Evolutionary conservation across 2,888 invertebrate genomes (phyloP).

Genomic region (Agriopis leucophaearia): DNA sequence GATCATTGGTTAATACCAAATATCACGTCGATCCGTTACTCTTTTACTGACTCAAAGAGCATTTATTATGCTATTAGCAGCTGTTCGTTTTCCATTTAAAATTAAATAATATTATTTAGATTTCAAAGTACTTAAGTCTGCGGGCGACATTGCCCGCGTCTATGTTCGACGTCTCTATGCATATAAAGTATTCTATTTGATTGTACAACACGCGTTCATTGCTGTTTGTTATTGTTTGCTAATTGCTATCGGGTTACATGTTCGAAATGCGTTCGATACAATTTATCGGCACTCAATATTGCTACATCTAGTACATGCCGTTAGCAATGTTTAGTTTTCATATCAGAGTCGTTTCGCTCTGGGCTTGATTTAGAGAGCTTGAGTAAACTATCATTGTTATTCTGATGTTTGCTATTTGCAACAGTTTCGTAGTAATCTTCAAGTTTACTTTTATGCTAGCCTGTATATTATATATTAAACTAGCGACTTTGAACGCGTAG

Average conservation of each 20-base stretch:
- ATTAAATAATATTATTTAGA: no score
- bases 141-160: neutral
- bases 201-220: constrained; percentile 10
- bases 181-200: neutral
- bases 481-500: no score
- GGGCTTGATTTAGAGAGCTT: neutral
- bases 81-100: no score
- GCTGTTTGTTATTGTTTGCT: constrained; percentile 29
- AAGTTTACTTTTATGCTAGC: no score
- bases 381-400: neutral
- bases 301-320: constrained; percentile 6
- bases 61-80: no score
- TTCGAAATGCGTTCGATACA: constrained; percentile 16
- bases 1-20: no score
- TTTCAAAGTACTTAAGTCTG: no score
- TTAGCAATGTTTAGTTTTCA: constrained; percentile 29
- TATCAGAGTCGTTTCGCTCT: constrained; percentile 8
- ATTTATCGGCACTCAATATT: constrained; percentile 24
- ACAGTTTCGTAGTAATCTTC: no score
- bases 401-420: no score
- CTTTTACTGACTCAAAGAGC: no score
- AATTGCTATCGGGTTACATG: constrained; percentile 30
- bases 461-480: no score
- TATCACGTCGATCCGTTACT: no score
- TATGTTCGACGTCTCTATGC: neutral